A percentile compares a stretch with the other conserved stretches of the same genome.
These are phyloP conservation scores for Rhea americana DNA, from an alignment of 2,113 vertebrate species.

Conservation along the genomic window DNA sequence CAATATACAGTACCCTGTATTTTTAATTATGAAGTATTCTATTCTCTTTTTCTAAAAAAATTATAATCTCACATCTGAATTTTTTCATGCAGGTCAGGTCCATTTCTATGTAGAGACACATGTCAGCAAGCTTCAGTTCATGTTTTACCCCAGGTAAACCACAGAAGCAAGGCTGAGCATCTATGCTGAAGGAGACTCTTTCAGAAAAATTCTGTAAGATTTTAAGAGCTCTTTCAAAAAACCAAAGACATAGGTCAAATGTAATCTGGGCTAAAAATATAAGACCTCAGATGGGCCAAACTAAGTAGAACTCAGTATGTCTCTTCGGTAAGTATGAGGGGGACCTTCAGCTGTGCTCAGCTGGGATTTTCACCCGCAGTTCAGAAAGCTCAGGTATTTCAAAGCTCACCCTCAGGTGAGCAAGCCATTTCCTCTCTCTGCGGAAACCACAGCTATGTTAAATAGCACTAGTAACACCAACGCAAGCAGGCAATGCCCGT, in stretches of 20 bases:
- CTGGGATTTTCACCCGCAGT: neutral
- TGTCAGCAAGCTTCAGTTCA: neutral
- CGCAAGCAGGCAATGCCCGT: neutral
- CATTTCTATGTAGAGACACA: neutral
- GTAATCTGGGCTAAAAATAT: neutral
- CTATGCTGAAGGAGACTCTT: neutral
- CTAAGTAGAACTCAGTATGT: neutral
- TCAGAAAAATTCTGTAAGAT: neutral
- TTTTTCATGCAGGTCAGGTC: neutral
- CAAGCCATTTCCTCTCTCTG: neutral
- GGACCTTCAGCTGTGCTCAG: neutral
- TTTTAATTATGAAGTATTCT: neutral
- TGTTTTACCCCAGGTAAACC: neutral
- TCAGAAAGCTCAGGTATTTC: too few species aligned
- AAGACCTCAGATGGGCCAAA: neutral
- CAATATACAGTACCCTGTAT: neutral
- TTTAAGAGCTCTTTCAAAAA: neutral
- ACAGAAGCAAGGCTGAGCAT: neutral
- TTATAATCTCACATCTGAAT: neutral
- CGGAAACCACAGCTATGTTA: neutral
- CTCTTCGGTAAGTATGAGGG: neutral
- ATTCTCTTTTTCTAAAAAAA: neutral
- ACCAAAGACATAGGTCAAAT: neutral
- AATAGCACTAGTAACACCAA: rapidly evolving
- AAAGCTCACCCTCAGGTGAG: neutral